phyloP scores from a whole-genome alignment of 2,888 invertebrate species.

The Meiosimyza decipiens region DNA sequence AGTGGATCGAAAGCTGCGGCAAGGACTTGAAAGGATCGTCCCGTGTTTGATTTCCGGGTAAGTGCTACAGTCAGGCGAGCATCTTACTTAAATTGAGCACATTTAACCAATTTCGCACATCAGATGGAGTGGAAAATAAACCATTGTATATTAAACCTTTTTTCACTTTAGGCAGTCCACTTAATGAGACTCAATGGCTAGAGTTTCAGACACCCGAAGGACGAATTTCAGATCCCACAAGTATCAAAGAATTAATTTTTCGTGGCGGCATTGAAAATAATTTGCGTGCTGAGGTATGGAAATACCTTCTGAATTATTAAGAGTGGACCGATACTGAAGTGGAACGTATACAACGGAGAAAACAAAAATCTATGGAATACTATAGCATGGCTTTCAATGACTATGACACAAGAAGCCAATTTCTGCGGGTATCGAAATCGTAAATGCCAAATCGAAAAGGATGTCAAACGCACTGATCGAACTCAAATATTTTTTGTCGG shows the following conservation, averaged over 20 bases:
- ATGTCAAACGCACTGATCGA: slow-evolving; percentile 95
- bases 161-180: slow-evolving; percentile 70
- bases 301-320: slow-evolving; percentile 89
- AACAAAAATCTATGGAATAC: slow-evolving; percentile 85
- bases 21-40: too few species aligned
- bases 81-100: too few species aligned
- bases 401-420: slow-evolving; percentile 84
- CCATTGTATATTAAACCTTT: background rate
- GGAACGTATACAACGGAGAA: slow-evolving; percentile 77
- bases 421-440: slow-evolving; percentile 90
- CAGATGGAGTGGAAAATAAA: too few species aligned
- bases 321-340: slow-evolving; percentile 83
- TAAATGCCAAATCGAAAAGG: slow-evolving; percentile 96
- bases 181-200: slow-evolving; percentile 84
- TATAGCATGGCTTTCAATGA: slow-evolving; percentile 93
- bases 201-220: slow-evolving; percentile 84
- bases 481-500: slow-evolving; percentile 92
- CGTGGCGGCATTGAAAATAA: slow-evolving; percentile 86
- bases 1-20: too few species aligned
- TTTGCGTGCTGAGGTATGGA: slow-evolving; percentile 90
- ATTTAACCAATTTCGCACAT: too few species aligned
- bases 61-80: too few species aligned
- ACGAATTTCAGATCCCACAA: slow-evolving; percentile 79
- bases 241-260: slow-evolving; percentile 87
- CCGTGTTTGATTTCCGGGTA: too few species aligned